Evolutionary conservation across 2,797 vertebrate genomes (phyloP).

Genomic region (Myotis planiceps): DNA sequence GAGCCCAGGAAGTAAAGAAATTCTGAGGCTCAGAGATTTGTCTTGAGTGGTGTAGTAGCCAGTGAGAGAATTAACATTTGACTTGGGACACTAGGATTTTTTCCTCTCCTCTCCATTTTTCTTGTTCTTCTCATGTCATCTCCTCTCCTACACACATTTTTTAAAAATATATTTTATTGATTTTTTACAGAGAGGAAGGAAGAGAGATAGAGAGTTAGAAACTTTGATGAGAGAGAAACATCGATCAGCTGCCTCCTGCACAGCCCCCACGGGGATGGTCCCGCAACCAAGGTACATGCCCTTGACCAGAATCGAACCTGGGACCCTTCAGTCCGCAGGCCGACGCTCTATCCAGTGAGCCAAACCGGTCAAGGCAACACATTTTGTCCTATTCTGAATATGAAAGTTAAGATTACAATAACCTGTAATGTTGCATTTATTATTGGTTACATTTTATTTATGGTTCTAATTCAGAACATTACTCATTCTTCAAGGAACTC

Average conservation of each 20-base stretch:
- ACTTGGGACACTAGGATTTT: not conserved
- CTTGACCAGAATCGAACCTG: too few species aligned
- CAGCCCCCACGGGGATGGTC: too few species aligned
- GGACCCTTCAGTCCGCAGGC: too few species aligned
- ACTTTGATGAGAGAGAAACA: too few species aligned
- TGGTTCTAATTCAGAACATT: not conserved
- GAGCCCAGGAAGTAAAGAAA: not conserved
- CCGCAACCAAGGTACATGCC: too few species aligned
- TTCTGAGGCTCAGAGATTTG: slow-evolving; percentile 30
- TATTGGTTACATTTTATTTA: slow-evolving; percentile 49
- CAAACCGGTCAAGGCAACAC: too few species aligned
- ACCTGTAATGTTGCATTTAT: not conserved
- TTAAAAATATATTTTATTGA: too few species aligned
- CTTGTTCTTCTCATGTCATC: not conserved
- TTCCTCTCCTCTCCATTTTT: not conserved
- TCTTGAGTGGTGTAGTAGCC: not conserved
- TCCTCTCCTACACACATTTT: not conserved
- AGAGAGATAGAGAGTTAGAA: too few species aligned
- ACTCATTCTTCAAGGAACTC: slow-evolving; percentile 14
- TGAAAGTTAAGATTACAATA: not conserved
- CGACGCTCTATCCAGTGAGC: too few species aligned
- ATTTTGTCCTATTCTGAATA: not conserved
- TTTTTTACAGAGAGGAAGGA: too few species aligned
- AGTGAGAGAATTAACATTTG: not conserved
- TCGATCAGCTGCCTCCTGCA: too few species aligned